Conservation (phyloP, 2,888 invertebrate species). For the Nowickia ferox region DNA sequence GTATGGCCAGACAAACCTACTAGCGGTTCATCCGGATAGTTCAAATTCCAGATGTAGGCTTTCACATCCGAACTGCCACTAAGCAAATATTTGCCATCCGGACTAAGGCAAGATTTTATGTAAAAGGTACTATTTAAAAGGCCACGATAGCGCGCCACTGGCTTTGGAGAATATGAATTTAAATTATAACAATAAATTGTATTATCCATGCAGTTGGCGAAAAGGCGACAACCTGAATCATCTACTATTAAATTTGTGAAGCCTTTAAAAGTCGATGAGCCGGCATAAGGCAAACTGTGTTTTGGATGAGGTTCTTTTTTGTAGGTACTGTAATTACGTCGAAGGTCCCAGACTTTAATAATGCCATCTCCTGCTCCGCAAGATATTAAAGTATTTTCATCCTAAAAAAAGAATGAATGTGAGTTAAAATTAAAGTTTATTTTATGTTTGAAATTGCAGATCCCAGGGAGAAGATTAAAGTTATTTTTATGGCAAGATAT, state of each 20-base stretch:
- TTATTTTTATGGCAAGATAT: neutral
- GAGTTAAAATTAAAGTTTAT: neutral
- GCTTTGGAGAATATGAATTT: slow-evolving; percentile 87
- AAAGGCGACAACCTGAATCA: slow-evolving; percentile 87
- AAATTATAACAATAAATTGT: slow-evolving; percentile 93
- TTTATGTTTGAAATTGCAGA: neutral
- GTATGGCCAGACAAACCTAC: slow-evolving; percentile 89
- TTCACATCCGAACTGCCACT: slow-evolving; percentile 95
- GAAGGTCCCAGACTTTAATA: slow-evolving; percentile 94
- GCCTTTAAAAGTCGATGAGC: slow-evolving; percentile 87
- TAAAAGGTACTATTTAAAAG: slow-evolving; percentile 92
- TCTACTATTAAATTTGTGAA: slow-evolving; percentile 92
- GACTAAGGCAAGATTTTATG: slow-evolving; percentile 91
- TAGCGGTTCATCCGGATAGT: slow-evolving; percentile 86
- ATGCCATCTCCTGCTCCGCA: slow-evolving; percentile 94
- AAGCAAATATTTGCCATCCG: slow-evolving; percentile 91
- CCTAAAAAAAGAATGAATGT: slow-evolving; percentile 83
- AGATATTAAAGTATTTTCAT: slow-evolving; percentile 90
- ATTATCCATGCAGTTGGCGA: slow-evolving; percentile 94
- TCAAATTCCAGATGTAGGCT: slow-evolving; percentile 93
- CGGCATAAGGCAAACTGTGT: slow-evolving; percentile 89
- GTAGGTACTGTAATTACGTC: slow-evolving; percentile 90
- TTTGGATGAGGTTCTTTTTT: slow-evolving; percentile 89
- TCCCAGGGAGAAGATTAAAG: too few relatives aligned
- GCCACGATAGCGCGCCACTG: slow-evolving; percentile 88